Conservation (phyloP, 2,113 vertebrate species). For the Caranx ignobilis region DNA sequence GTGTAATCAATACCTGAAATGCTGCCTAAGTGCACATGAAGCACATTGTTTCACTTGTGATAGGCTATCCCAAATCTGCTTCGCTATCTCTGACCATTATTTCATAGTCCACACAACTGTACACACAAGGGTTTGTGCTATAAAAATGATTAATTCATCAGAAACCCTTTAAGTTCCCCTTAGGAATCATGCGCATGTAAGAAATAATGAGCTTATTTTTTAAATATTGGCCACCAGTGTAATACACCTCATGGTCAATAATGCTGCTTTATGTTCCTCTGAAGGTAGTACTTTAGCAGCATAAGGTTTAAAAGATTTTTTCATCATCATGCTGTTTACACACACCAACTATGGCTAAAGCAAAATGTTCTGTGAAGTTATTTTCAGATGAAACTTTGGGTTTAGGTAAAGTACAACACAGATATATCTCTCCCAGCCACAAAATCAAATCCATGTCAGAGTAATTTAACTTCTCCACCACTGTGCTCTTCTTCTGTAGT, state of each 20-base stretch:
- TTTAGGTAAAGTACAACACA: neutral
- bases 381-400: neutral
- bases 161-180: neutral
- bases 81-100: constrained; percentile 47
- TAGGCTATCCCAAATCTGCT: constrained; percentile 53
- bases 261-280: neutral
- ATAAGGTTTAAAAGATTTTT: too few species aligned
- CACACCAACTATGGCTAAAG: neutral
- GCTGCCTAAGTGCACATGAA: constrained; percentile 80
- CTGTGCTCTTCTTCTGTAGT: neutral
- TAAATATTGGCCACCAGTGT: neutral
- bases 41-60: constrained; percentile 73
- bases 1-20: constrained; percentile 85
- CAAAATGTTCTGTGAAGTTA: neutral
- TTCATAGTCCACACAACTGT: constrained; percentile 25
- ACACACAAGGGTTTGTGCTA: constrained; percentile 5
- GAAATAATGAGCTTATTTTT: neutral
- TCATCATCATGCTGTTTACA: too few species aligned
- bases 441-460: constrained; percentile 9
- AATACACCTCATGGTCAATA: neutral
- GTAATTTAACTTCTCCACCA: constrained; percentile 1
- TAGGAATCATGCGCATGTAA: neutral
- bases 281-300: neutral
- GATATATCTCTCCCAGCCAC: neutral
- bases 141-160: constrained; percentile 23